Percentiles rank a stretch among this genome's conserved stretches.
These are phyloP conservation scores for Myzus persicae DNA, from an alignment of 1,140 invertebrate genomes.

Conservation along the genomic window DNA sequence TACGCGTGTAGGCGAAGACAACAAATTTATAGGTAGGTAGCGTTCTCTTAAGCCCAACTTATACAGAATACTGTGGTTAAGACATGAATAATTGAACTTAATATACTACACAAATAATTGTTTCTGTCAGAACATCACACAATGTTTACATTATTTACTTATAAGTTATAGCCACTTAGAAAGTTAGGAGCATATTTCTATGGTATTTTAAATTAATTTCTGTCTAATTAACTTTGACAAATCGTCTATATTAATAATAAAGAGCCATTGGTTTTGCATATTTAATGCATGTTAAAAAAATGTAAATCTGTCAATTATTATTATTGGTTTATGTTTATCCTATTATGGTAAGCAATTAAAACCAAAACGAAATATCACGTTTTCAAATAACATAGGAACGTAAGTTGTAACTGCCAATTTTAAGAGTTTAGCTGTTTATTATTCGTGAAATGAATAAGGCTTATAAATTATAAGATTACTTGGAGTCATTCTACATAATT, in stretches of 20 bases:
- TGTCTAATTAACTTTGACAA: neutral
- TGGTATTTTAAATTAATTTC: neutral
- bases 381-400: constrained; percentile 27
- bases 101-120: neutral
- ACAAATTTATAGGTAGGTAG: neutral
- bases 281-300: neutral
- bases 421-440: neutral
- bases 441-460: neutral
- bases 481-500: constrained; percentile 1
- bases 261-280: neutral
- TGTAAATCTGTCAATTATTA: neutral
- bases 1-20: neutral
- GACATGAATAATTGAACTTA: too few relatives aligned
- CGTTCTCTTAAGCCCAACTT: too few relatives aligned
- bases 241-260: neutral
- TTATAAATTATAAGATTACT: neutral
- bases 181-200: neutral
- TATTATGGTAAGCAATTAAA: constrained; percentile 40
- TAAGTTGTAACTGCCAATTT: neutral
- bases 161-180: neutral
- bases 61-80: too few relatives aligned
- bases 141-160: neutral
- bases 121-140: neutral
- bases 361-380: constrained; percentile 42
- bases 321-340: neutral